Base-by-base conservation (phyloP, 2,888 invertebrate genomes). In the Hypolimnas misippus region DNA sequence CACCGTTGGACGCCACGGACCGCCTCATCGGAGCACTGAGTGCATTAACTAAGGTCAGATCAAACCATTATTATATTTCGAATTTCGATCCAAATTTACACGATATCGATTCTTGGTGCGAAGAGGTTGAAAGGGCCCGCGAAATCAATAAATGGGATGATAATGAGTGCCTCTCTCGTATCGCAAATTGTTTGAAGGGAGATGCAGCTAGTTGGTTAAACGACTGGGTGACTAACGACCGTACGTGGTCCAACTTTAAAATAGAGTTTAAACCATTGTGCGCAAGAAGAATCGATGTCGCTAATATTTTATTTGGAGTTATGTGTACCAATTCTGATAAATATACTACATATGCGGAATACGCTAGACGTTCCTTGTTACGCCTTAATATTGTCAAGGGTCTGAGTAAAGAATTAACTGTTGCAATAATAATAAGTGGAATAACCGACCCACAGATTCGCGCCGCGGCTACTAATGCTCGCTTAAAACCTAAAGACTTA, bases 381-480 rank as follows among this genome's bases (percentile, higher is more conserved):
- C 46, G 54, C 12, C 49, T 57, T 33, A 46, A 49, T 14, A 25
- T 57, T 14, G 57, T 51, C 4, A 38, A 38, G 25, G 57, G 50
- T 1, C 21, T 57, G 2, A 51, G 51, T 17, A 38, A 51, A 7
- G 57, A 40, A 12, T 33, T 57, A 29, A 51, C 38, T 4, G 14
- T 29, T 6, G 50, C 38, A n/a, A 57, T 57, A 21, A 33, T 57
- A 10, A 51, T 57, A 6, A 21, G 40, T 16, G 57, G 57, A 19
- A 50, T 51, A 21, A 29, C 38, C 3, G 57, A 57, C 19, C 49
- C 40, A 16, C 40, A 57, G 16, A 38, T 57, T 3, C 21, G 51
- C 4, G 57, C 57, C 4, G 57, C 57, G 12, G 51, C 50, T n/a
- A 57, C 57, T 14, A 57, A 57, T 16, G 50, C 50, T 3, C 14